These are phyloP conservation scores for Brevimyrus niger DNA, from an alignment of 2,113 vertebrate species.

Conservation along the genomic window DNA sequence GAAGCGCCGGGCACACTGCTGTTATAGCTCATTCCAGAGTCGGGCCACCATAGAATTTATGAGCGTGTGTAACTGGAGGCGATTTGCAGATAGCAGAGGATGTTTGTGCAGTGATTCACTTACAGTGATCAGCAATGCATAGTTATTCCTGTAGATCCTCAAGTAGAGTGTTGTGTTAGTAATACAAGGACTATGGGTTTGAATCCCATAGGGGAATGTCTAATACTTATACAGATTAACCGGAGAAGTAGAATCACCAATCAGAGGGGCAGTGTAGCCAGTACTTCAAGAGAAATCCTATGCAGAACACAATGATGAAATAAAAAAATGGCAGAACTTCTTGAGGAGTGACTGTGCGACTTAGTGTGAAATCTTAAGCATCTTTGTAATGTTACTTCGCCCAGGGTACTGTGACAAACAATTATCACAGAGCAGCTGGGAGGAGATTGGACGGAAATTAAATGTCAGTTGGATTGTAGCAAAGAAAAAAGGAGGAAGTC, in stretches of 20 bases:
- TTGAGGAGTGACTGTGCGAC: background rate
- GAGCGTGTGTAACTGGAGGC: background rate
- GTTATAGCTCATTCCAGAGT: background rate
- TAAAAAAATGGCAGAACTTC: background rate
- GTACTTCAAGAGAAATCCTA: background rate
- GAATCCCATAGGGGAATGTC: background rate
- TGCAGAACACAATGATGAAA: no score
- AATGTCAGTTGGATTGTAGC: background rate
- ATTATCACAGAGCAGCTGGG: background rate
- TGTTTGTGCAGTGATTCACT: background rate
- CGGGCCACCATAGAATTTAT: background rate
- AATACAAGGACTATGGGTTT: background rate
- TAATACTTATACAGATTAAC: background rate
- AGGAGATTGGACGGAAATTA: background rate
- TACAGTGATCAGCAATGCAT: background rate
- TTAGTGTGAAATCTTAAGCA: background rate
- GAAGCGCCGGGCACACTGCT: background rate
- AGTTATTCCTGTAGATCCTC: background rate
- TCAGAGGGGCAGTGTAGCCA: background rate
- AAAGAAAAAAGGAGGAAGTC: background rate
- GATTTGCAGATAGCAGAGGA: background rate
- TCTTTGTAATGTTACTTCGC: background rate
- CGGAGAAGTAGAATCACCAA: background rate
- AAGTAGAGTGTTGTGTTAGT: background rate
- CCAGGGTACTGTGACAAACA: background rate